Conservation (phyloP, 2,113 vertebrate genomes). For the Rana temporaria region DNA sequence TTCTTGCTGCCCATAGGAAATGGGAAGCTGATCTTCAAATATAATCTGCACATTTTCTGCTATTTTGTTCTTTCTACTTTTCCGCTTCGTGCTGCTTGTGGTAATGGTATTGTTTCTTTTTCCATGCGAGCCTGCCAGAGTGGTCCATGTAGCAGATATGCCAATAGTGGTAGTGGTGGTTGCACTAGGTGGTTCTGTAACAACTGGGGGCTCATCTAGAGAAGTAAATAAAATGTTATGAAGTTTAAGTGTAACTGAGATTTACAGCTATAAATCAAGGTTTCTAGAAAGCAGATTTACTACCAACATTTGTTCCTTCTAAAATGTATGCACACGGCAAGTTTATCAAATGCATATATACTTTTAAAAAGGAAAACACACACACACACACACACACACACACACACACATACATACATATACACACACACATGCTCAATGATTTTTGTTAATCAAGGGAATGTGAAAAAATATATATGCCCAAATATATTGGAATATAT, state of each 20-base stretch:
- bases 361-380: not conserved
- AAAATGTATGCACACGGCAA: no score
- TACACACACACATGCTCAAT: no score
- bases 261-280: not conserved
- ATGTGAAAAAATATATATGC: no score
- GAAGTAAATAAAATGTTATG: not conserved
- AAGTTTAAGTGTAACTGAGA: not conserved
- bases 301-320: no score
- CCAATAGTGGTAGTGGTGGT: conserved; percentile 98
- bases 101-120: conserved; percentile 94
- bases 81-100: conserved; percentile 92
- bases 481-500: no score
- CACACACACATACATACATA: no score
- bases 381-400: no score
- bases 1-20: conserved; percentile 93
- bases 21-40: conserved; percentile 93
- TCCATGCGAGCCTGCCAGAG: conserved; percentile 90
- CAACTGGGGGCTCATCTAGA: conserved; percentile 85
- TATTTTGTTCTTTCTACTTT: conserved; percentile 98
- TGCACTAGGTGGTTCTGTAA: conserved; percentile 95
- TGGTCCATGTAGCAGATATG: conserved; percentile 95
- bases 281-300: not conserved
- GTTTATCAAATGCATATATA: not conserved
- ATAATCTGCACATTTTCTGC: conserved; percentile 91
- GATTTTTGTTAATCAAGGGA: no score